phyloP scores from a whole-genome alignment of 2,797 vertebrate genomes.

The Sternarchorhynchus goeldii region DNA sequence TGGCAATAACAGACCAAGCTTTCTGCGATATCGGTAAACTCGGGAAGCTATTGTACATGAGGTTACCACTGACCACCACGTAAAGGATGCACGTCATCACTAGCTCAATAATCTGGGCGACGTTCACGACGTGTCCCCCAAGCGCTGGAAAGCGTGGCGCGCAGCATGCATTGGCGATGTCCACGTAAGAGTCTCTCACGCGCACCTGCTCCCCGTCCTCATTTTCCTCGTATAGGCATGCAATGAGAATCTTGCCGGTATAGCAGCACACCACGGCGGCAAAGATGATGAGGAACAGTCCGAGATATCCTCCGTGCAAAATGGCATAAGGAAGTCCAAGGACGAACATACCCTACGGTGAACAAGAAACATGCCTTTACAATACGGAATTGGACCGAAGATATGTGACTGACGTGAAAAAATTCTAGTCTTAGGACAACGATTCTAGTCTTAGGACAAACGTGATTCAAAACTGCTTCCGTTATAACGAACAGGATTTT shows the following conservation, averaged over 20 bases:
- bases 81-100: slow-evolving; percentile 97
- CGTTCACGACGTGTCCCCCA: slow-evolving; percentile 90
- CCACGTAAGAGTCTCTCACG: slow-evolving; percentile 92
- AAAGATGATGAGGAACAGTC: slow-evolving; percentile 95
- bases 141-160: slow-evolving; percentile 86
- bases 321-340: slow-evolving; percentile 95
- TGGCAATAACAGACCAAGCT: slow-evolving; percentile 92
- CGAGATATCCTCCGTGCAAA: slow-evolving; percentile 94
- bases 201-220: slow-evolving; percentile 90
- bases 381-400: no score
- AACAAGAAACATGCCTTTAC: no score
- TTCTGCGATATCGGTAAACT: slow-evolving; percentile 89
- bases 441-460: no score
- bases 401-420: no score
- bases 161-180: slow-evolving; percentile 94
- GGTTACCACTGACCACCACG: slow-evolving; percentile 94
- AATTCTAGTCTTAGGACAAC: no score
- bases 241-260: slow-evolving; percentile 94
- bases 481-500: slow-evolving; percentile 36
- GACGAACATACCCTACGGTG: slow-evolving; percentile 94
- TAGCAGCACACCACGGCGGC: slow-evolving; percentile 96
- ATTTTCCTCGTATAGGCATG: slow-evolving; percentile 94
- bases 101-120: slow-evolving; percentile 95
- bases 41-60: slow-evolving; percentile 96
- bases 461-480: slow-evolving; percentile 10